Percentiles rank a stretch among this genome's conserved stretches.
Evolutionary conservation across 2,888 invertebrate genomes (phyloP).

Genomic region (Ormyrus pomaceus): DNA sequence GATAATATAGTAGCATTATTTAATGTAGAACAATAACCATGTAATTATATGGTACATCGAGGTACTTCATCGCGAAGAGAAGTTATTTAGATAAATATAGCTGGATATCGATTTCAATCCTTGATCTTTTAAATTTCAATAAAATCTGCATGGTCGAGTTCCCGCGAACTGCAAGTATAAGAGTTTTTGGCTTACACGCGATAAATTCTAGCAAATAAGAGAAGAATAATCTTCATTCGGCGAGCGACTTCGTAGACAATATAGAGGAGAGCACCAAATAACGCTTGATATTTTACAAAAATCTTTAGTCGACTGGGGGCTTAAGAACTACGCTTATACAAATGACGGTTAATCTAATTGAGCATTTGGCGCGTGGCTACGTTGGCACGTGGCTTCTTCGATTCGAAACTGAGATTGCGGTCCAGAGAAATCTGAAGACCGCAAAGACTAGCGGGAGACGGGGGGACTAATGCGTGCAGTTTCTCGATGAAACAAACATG

Average conservation of each 20-base stretch:
- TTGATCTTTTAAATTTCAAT: no score
- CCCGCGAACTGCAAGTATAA: no score
- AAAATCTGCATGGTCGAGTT: no score
- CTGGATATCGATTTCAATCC: no score
- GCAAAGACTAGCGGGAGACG: constrained; percentile 27
- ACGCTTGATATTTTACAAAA: constrained; percentile 31
- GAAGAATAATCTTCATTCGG: constrained; percentile 24
- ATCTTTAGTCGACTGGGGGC: constrained; percentile 15
- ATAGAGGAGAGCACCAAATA: constrained; percentile 33
- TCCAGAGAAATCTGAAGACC: constrained; percentile 15
- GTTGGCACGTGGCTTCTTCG: not conserved
- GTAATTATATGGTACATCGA: no score
- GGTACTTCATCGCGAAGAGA: no score
- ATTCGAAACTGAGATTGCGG: constrained; percentile 2
- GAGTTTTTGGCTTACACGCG: no score
- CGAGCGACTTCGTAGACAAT: constrained; percentile 22
- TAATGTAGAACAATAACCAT: no score
- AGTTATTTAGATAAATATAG: no score
- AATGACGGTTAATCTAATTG: constrained; percentile 22
- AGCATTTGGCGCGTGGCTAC: not conserved
- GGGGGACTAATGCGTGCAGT: not conserved
- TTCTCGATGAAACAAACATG: not conserved
- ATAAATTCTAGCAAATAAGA: not conserved
- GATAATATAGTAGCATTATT: no score
- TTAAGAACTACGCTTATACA: constrained; percentile 30